These are phyloP conservation scores for Dyspetes luteomarginatus DNA, from an alignment of 2,888 invertebrate genomes.

Conservation along the genomic window DNA sequence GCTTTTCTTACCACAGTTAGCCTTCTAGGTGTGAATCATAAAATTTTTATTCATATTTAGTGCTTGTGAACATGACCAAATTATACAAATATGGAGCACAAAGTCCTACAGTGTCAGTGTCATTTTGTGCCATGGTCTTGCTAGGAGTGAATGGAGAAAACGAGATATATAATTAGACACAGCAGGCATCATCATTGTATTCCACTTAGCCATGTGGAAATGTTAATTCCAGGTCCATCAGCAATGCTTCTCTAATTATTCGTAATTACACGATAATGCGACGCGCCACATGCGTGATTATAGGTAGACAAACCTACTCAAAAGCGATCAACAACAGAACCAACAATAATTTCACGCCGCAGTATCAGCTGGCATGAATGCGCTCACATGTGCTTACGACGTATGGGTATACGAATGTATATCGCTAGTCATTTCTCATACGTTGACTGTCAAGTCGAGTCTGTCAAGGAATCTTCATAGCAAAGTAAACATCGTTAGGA, in stretches of 20 bases:
- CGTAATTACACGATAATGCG: constrained; percentile 54
- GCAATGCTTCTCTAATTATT: constrained; percentile 28
- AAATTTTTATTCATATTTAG: too few species aligned
- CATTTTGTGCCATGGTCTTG: not conserved
- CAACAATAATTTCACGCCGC: constrained; percentile 32
- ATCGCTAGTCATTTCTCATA: constrained; percentile 5
- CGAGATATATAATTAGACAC: not conserved
- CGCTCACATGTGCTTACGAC: constrained; percentile 29
- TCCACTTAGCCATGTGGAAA: not conserved
- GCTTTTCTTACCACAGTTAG: too few species aligned
- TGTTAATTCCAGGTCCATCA: not conserved
- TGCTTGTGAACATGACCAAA: too few species aligned
- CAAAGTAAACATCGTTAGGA: constrained; percentile 6
- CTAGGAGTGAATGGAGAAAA: not conserved
- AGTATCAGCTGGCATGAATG: constrained; percentile 24
- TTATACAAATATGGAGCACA: too few species aligned
- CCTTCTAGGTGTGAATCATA: too few species aligned
- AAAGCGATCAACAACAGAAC: constrained; percentile 46
- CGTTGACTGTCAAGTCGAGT: not conserved
- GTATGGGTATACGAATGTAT: not conserved
- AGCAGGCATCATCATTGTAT: too few species aligned
- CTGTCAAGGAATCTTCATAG: constrained; percentile 19
- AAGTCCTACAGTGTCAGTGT: too few species aligned
- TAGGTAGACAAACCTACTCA: not conserved
- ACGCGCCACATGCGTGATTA: not conserved